Conservation (phyloP, 2,888 invertebrate species). For the Aleiodes testaceus region DNA sequence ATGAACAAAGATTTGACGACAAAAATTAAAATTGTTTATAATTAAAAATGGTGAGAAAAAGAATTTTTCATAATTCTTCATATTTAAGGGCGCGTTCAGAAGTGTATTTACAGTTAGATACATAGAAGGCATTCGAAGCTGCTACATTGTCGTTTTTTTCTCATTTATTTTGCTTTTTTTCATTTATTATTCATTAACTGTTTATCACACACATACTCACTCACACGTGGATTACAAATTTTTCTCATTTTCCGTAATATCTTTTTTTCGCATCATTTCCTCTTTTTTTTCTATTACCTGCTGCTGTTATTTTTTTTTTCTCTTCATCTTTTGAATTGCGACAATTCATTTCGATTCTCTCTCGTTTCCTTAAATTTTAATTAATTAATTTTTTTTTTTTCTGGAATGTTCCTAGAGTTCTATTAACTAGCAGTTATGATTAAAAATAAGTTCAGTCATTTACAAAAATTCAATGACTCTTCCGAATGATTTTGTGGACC, state of each 20-base stretch:
- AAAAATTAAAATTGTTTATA: background rate
- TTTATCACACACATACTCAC: conserved; percentile 23
- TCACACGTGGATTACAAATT: conserved; percentile 35
- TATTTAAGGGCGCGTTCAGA: conserved; percentile 39
- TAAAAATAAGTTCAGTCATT: conserved; percentile 45
- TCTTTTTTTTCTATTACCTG: conserved; percentile 15
- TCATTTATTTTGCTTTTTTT: conserved; percentile 28
- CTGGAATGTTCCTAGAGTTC: conserved; percentile 40
- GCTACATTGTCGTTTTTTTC: conserved; percentile 41
- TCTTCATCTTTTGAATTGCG: background rate
- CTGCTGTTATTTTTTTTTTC: background rate
- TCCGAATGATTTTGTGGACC: conserved; percentile 37
- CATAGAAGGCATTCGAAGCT: conserved; percentile 47
- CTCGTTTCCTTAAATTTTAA: conserved; percentile 4
- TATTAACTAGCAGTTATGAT: conserved; percentile 40
- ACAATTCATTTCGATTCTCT: background rate
- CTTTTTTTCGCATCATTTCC: background rate
- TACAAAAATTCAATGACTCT: conserved; percentile 35
- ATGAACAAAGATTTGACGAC: too few relatives aligned
- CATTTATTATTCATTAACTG: conserved; percentile 14
- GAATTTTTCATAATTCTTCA: conserved; percentile 4
- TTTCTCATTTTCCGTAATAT: conserved; percentile 2
- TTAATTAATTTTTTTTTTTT: conserved; percentile 29
- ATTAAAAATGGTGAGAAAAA: background rate
- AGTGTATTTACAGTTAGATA: conserved; percentile 45